Evolutionary conservation across 1,140 invertebrate genomes (phyloP).

Genomic region (Lordiphosa stackelbergi): DNA sequence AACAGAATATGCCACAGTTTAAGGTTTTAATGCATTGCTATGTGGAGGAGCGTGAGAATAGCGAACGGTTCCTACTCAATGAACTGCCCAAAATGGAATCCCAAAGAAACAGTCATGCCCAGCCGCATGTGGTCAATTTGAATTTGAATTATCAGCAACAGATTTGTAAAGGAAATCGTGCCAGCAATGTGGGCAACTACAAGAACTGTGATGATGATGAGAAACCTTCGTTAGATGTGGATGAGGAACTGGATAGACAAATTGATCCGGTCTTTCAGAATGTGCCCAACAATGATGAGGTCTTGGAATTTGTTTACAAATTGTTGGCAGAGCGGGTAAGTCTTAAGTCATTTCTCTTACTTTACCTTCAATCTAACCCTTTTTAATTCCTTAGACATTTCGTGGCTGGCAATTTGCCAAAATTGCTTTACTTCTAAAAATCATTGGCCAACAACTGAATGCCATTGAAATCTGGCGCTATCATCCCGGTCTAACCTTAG

Average conservation of each 20-base stretch:
- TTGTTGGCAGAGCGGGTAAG: slow-evolving; percentile 56
- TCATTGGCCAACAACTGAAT: slow-evolving; percentile 66
- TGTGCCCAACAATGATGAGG: slow-evolving; percentile 62
- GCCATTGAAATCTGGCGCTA: slow-evolving; percentile 73
- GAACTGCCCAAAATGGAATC: slow-evolving; percentile 58
- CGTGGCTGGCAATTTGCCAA: slow-evolving; percentile 74
- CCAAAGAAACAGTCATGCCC: slow-evolving; percentile 48
- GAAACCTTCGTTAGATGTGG: slow-evolving; percentile 32
- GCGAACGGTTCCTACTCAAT: slow-evolving; percentile 53
- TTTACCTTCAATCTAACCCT: no score
- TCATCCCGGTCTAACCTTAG: slow-evolving; percentile 65
- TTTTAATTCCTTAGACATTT: slow-evolving; percentile 38
- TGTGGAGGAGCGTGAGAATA: slow-evolving; percentile 57
- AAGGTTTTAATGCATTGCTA: slow-evolving; percentile 58
- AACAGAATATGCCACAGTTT: slow-evolving; percentile 38
- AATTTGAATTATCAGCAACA: slow-evolving; percentile 62
- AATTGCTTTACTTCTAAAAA: slow-evolving; percentile 61
- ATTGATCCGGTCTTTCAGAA: slow-evolving; percentile 72
- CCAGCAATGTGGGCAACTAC: slow-evolving; percentile 71
- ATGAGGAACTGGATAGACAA: slow-evolving; percentile 54
- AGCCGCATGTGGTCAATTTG: slow-evolving; percentile 42
- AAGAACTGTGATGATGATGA: slow-evolving; percentile 66
- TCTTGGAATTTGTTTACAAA: slow-evolving; percentile 59
- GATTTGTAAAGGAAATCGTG: slow-evolving; percentile 69
- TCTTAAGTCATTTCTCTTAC: not conserved